These are phyloP conservation scores for Dromas ardeola DNA, from an alignment of 2,113 vertebrate species.

Conservation along the genomic window DNA sequence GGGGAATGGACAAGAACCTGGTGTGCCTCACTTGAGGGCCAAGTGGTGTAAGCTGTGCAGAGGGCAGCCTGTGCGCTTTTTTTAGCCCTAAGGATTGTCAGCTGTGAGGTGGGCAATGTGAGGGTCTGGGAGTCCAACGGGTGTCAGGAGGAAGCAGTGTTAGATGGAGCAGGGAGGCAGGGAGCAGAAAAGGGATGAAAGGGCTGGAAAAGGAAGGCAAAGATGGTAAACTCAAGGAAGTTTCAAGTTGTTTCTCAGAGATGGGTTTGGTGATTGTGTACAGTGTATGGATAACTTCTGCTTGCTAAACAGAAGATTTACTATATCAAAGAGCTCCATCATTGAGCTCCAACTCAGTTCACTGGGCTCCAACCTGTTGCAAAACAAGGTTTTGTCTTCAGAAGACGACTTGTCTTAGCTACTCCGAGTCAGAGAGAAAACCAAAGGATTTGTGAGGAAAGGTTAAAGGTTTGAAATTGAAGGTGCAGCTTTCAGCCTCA, in stretches of 20 bases:
- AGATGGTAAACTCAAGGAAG: background rate
- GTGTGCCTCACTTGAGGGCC: background rate
- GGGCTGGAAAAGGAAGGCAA: background rate
- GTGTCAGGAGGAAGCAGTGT: background rate
- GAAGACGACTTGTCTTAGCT: background rate
- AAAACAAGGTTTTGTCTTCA: background rate
- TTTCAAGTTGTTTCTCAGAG: background rate
- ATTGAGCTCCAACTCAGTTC: background rate
- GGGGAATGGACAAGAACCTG: background rate
- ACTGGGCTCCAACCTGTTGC: background rate
- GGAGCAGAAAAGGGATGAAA: background rate
- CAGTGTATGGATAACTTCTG: background rate
- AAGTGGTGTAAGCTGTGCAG: background rate
- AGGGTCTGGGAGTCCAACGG: background rate
- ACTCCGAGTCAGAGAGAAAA: background rate
- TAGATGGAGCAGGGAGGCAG: background rate
- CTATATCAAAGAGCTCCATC: background rate
- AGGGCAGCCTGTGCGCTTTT: background rate
- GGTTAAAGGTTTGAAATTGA: background rate
- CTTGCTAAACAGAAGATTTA: background rate
- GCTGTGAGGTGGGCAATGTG: background rate
- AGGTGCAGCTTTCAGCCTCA: background rate
- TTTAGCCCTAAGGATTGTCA: background rate
- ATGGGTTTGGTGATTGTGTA: background rate
- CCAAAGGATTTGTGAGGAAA: background rate